These are phyloP conservation scores for Numenius phaeopus DNA, from an alignment of 2,797 vertebrate genomes.

Conservation along the genomic window DNA sequence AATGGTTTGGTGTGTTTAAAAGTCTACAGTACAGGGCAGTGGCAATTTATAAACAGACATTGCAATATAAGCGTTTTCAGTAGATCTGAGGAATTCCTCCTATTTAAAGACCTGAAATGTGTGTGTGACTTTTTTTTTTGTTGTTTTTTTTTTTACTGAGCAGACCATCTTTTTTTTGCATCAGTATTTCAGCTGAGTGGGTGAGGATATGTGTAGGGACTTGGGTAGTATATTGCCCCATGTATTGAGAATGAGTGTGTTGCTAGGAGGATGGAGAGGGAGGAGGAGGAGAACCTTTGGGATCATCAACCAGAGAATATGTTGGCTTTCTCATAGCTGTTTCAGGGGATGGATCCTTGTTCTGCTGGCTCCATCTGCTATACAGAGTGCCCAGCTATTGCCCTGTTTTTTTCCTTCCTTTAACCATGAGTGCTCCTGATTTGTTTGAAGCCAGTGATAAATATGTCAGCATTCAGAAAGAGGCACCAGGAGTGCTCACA, in stretches of 20 bases:
- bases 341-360: not conserved
- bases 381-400: not conserved
- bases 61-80: not conserved
- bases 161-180: not conserved
- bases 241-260: not conserved
- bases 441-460: not conserved
- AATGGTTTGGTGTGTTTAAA: not conserved
- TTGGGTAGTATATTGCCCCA: rapidly evolving
- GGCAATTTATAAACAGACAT: not conserved
- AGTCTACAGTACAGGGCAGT: not conserved
- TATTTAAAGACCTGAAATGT: not conserved
- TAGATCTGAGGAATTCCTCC: not conserved
- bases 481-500: not conserved
- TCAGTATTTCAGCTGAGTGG: not conserved
- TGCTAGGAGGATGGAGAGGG: not conserved
- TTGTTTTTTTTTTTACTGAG: not conserved
- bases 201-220: not conserved
- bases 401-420: not conserved
- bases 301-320: not conserved
- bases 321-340: not conserved
- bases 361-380: not conserved
- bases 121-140: not conserved
- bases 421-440: not conserved
- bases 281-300: not conserved
- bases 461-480: rapidly evolving